Evolutionary conservation across 2,113 vertebrate genomes (phyloP), one percentile per base, ranked within the genome.

Genomic region (Amphiprion percula): DNA sequence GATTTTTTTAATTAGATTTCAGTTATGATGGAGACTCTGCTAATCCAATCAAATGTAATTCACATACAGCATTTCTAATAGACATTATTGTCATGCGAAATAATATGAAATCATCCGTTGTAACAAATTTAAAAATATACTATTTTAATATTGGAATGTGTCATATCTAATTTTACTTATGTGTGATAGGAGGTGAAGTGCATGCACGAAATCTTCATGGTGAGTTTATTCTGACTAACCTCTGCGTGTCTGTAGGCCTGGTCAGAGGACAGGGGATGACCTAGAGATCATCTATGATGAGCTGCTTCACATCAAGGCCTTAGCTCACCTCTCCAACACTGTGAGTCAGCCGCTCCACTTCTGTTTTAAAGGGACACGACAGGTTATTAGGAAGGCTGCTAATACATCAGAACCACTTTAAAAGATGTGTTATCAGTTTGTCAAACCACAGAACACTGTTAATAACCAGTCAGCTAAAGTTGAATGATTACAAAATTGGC

Each of bases 231-330:
- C 28, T 82, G 86, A 85, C 79, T 74, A 37, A 37, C 68, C 46
- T 26, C 24, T 85, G 16, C 73, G 47, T 83, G 72, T 90, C 54
- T 78, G 3, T 75, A 99, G 98, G 87, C 98, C 98, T 73, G 97
- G 97, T 67, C 98, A 99, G 95, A 96, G 98, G 93, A 99, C 95
- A 54, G 93, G 94, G 49, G 98, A 99, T 87, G 98, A 99, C 91
- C 93, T 99, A 15, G 98, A 99, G 93, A 98, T 99, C 90, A 98
- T 99, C 93, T 98, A 98, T 68, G 98, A 99, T 89, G 98, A 99
- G 90, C 94, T 99, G 88, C 96, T 99, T 90, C 97, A 99, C 92
- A 99, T 99, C 93, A 99, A 99, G 91, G 98, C 98, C 89, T 97
- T 99, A 93, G 96, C 97, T 87, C 96, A 98, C 86, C 96, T 99